phyloP scores from a whole-genome alignment of 2,113 vertebrate genomes.

The Limnothrissa miodon region DNA sequence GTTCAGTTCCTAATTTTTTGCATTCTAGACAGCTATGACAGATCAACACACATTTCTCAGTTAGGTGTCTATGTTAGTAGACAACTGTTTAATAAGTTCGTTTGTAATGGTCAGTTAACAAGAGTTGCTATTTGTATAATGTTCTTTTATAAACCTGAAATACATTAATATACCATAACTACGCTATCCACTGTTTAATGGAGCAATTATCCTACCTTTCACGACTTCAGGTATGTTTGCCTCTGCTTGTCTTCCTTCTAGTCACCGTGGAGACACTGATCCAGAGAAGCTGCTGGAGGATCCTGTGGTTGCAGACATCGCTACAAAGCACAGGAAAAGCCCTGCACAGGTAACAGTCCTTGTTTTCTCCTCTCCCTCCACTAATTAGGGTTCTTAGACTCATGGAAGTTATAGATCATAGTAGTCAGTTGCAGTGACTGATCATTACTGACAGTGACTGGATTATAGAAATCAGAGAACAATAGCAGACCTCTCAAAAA shows the following conservation, averaged over 20 bases:
- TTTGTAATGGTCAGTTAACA: not conserved
- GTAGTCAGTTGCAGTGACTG: not conserved
- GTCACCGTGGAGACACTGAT: slow-evolving; percentile 58
- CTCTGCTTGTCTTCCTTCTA: slow-evolving; percentile 30
- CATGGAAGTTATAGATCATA: not conserved
- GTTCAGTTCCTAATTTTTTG: not conserved
- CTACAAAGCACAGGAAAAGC: slow-evolving; percentile 58
- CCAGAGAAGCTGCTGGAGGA: slow-evolving; percentile 66
- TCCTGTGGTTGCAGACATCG: slow-evolving; percentile 57
- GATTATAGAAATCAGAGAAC: not conserved
- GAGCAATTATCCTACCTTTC: not conserved
- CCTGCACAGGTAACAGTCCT: slow-evolving; percentile 62
- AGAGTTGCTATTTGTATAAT: not conserved
- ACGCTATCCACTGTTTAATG: not conserved
- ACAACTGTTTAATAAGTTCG: not conserved
- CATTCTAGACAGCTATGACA: not conserved
- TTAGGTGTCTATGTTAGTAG: not conserved
- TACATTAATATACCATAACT: not conserved
- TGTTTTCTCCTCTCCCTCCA: not conserved
- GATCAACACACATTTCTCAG: not conserved
- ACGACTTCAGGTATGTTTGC: not conserved
- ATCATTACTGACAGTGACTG: not conserved
- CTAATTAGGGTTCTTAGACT: not conserved
- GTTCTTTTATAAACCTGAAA: not conserved
- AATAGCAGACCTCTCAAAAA: no score